Evolutionary conservation across 2,888 invertebrate genomes (phyloP), one percentile per base, ranked within the genome.

Genomic region (Lepidochitona cinerea): DNA sequence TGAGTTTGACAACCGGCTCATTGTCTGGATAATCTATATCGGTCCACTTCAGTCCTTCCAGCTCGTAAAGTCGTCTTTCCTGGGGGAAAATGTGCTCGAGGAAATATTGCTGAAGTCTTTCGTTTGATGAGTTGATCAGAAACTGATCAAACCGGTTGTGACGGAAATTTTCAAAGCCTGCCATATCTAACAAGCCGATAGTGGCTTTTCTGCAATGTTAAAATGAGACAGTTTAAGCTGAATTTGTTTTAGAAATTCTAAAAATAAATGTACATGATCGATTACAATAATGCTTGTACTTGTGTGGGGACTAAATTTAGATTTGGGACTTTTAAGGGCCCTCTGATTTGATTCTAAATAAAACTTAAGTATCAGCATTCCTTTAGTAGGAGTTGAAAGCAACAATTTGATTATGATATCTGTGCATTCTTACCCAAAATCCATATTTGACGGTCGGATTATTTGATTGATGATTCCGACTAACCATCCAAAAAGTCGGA

Each of bases 61-160:
- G 26, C 54, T 81, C 79, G 70, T 85, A 85, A 54, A 85, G 83
- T 32, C 77, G 71, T 71, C 80, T 81, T 68, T 87, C 87, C 33
- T 82, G 76, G 2, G 83, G 81, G 68, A 87, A 87, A 29, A 87
- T 82, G 75, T 86, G 83, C 32, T 85, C 84, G 83, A 86, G 85
- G 68, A 87, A 87, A 74, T 83, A 83, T 71, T 83, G 83, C 74
- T 88, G 87, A 7, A 85, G 73, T 32, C 81, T 81, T 71, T 85
- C 85, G 64, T 85, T 85, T 7, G 83, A 82, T n/a, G 80, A 76
- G 71, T 85, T 85, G 67, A 85, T 83, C 9, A 84, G 75, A 65
- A 85, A 83, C 72, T 85, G 85, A 67, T 85, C 84, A 54, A 85
- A 83, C 1, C 82, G 78, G 65, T 85, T 85, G 7, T n/a, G 65